Conservation (phyloP, 2,888 invertebrate species). For the Platypus cylindrus region DNA sequence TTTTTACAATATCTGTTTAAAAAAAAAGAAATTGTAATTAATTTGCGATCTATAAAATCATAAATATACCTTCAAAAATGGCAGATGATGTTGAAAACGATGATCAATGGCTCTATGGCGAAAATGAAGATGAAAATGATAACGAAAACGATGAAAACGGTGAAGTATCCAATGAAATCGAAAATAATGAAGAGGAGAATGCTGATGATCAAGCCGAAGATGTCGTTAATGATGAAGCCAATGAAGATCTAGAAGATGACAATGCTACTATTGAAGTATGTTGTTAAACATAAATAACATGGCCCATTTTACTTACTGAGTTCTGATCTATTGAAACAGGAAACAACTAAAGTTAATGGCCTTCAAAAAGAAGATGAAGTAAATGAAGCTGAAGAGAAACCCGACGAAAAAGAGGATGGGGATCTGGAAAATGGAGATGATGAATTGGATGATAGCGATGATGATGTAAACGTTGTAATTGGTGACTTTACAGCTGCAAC, state of each 20-base stretch:
- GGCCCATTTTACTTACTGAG: too few species aligned
- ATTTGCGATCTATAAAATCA: too few species aligned
- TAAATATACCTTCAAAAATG: conserved; percentile 34
- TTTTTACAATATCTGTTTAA: too few species aligned
- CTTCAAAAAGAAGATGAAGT: conserved; percentile 22
- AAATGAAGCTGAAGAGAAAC: conserved; percentile 23
- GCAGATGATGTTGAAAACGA: conserved; percentile 61
- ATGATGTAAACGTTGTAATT: conserved; percentile 86
- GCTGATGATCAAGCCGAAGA: too few species aligned
- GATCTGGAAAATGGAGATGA: conserved; percentile 43
- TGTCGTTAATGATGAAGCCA: too few species aligned
- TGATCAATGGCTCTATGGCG: conserved; percentile 82
- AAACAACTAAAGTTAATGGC: conserved; percentile 17
- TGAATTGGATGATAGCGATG: conserved; percentile 53
- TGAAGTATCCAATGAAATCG: too few species aligned
- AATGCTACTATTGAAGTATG: too few species aligned
- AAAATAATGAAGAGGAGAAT: too few species aligned
- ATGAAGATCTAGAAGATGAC: too few species aligned
- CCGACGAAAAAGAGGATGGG: conserved; percentile 29
- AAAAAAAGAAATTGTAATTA: too few species aligned
- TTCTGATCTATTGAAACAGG: conserved; percentile 11
- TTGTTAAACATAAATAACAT: too few species aligned
- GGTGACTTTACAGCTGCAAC: conserved; percentile 72
- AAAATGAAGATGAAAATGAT: conserved; percentile 47
- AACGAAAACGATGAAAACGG: too few species aligned